A percentile compares a stretch with the other conserved stretches of the same genome.
Conservation (phyloP, 2,888 invertebrate species). For the Adela reaumurella region DNA sequence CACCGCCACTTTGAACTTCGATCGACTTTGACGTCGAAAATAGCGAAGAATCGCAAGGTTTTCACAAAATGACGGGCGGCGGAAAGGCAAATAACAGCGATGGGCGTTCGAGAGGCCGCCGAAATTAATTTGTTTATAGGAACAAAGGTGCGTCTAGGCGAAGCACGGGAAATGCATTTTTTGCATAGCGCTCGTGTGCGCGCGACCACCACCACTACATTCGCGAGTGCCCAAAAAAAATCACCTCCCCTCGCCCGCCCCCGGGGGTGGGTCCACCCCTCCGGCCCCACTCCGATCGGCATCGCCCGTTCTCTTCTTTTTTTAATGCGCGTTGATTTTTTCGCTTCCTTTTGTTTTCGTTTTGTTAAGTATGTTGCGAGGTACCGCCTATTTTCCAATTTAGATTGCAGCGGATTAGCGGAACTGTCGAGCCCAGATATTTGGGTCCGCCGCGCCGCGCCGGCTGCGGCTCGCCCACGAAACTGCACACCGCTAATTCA, state of each 20-base stretch:
- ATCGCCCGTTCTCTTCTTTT: slow-evolving; percentile 45
- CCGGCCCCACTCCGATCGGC: slow-evolving; percentile 51
- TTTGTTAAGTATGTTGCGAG: neutral
- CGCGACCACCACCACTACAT: slow-evolving; percentile 33
- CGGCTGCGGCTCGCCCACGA: too few relatives aligned
- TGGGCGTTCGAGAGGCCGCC: too few relatives aligned
- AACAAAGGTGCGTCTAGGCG: slow-evolving; percentile 49
- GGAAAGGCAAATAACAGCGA: too few relatives aligned
- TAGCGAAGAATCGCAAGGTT: too few relatives aligned
- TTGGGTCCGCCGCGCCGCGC: too few relatives aligned
- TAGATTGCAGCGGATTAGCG: slow-evolving; percentile 58
- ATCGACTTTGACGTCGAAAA: too few relatives aligned
- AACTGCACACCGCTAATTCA: too few relatives aligned
- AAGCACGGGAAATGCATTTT: neutral
- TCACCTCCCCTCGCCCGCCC: slow-evolving; percentile 15
- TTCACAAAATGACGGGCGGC: too few relatives aligned
- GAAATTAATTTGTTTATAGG: slow-evolving; percentile 58
- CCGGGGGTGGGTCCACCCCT: slow-evolving; percentile 26
- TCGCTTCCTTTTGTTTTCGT: neutral
- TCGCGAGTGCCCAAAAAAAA: slow-evolving; percentile 40
- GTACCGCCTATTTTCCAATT: slow-evolving; percentile 43
- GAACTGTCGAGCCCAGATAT: slow-evolving; percentile 7
- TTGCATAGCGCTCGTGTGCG: slow-evolving; percentile 37
- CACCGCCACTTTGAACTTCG: too few relatives aligned
- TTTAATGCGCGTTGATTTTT: slow-evolving; percentile 41